Evolutionary conservation across 2,113 vertebrate genomes (phyloP).

Genomic region (Microcebus ravelobensis): DNA sequence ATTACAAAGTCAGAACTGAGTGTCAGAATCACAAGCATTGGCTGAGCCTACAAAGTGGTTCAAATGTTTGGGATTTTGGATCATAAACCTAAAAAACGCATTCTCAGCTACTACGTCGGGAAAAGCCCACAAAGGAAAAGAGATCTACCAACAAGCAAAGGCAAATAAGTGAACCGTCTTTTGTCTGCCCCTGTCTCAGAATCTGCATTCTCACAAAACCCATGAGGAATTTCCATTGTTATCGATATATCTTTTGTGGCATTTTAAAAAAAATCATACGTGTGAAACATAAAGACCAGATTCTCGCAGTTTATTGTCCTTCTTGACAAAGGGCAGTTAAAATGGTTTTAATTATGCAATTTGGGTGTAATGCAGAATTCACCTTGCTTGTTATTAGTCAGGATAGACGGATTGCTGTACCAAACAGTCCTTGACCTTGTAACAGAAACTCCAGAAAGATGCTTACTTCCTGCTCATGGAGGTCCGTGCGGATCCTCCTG

Average conservation of each 20-base stretch:
- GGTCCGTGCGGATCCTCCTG: accelerated
- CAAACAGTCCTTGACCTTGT: no score
- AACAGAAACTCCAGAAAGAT: accelerated
- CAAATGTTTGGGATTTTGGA: not conserved
- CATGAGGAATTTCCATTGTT: not conserved
- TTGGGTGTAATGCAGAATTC: no score
- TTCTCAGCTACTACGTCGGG: accelerated
- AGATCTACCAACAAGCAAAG: not conserved
- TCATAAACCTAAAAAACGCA: not conserved
- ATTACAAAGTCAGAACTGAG: not conserved
- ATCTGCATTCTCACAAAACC: not conserved
- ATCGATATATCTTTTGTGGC: not conserved
- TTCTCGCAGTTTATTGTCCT: not conserved
- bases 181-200: not conserved
- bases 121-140: not conserved
- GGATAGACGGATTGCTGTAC: not conserved
- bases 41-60: not conserved
- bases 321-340: not conserved
- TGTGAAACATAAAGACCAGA: not conserved
- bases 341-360: not conserved
- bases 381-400: accelerated
- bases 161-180: not conserved
- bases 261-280: not conserved
- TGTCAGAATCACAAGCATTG: not conserved
- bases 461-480: not conserved